Evolutionary conservation across 30 jellyfish, hydroid and myxozoan genomes (phyloP).

Genomic region (Morbakka virulenta): DNA sequence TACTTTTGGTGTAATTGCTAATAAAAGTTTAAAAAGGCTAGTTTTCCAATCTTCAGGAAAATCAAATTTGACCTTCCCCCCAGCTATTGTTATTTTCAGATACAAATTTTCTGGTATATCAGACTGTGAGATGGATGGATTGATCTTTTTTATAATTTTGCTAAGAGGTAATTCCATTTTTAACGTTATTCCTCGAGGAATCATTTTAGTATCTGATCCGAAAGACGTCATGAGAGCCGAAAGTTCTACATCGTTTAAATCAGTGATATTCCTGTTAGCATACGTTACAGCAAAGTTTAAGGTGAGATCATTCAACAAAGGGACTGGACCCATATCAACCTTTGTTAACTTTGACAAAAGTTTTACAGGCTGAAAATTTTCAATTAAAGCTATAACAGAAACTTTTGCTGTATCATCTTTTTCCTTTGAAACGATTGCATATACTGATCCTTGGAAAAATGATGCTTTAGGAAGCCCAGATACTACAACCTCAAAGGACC

Average conservation of each 20-base stretch:
- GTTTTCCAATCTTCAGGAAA: constrained; percentile 72
- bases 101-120: constrained; percentile 54
- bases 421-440: constrained; percentile 45
- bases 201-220: constrained; percentile 39
- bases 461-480: constrained; percentile 51
- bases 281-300: constrained; percentile 49
- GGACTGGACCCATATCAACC: constrained; percentile 53
- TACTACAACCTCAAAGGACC: constrained; percentile 44
- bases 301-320: constrained; percentile 47
- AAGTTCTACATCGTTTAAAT: constrained; percentile 42
- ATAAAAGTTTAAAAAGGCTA: constrained; percentile 47
- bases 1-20: constrained; percentile 68
- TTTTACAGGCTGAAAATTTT: constrained; percentile 40
- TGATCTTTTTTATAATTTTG: constrained; percentile 48
- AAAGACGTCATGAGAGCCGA: constrained; percentile 14
- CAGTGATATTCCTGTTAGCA: constrained; percentile 44
- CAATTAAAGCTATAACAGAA: constrained; percentile 41
- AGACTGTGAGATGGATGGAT: constrained; percentile 28
- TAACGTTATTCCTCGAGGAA: constrained; percentile 44
- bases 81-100: constrained; percentile 29
- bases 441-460: constrained; percentile 39
- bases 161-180: constrained; percentile 55
- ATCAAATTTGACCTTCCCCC: constrained; percentile 40
- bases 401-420: constrained; percentile 31
- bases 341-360: constrained; percentile 46